Conservation (phyloP, 2,888 invertebrate genomes). For the Blastobasis lacticolella region DNA sequence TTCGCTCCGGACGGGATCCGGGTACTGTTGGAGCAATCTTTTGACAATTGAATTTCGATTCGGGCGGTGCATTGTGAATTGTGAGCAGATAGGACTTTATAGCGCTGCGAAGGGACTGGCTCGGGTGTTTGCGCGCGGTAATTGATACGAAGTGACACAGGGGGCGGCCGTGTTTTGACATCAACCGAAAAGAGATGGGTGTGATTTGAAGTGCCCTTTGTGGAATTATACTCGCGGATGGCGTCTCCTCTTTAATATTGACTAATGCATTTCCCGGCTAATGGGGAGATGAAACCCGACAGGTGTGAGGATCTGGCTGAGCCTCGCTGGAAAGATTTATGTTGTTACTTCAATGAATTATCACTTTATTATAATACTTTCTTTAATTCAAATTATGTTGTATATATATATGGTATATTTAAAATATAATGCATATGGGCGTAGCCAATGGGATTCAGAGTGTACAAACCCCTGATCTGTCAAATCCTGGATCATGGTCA, state of each 20-base stretch:
- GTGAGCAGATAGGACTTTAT: slow-evolving; percentile 59
- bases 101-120: slow-evolving; percentile 25
- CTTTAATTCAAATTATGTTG: too few relatives aligned
- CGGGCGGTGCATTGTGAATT: slow-evolving; percentile 42
- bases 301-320: slow-evolving; percentile 57
- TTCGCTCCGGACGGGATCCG: slow-evolving; percentile 40
- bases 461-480: too few relatives aligned
- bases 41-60: slow-evolving; percentile 72
- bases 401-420: too few relatives aligned
- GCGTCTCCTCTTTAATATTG: slow-evolving; percentile 64
- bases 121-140: slow-evolving; percentile 72
- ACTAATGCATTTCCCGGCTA: slow-evolving; percentile 70
- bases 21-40: slow-evolving; percentile 67
- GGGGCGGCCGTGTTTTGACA: slow-evolving; percentile 69
- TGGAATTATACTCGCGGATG: slow-evolving; percentile 70
- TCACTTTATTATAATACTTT: too few relatives aligned
- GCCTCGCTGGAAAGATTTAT: slow-evolving; percentile 18
- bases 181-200: slow-evolving; percentile 68
- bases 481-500: too few relatives aligned
- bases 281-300: slow-evolving; percentile 63
- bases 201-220: slow-evolving; percentile 74
- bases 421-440: too few relatives aligned
- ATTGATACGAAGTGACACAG: slow-evolving; percentile 72
- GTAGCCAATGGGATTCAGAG: too few relatives aligned
- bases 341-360: background rate